Percentiles rank a stretch among this genome's conserved stretches.
Conservation (phyloP, 2,797 vertebrate species). For the Arnoldichthys spilopterus region DNA sequence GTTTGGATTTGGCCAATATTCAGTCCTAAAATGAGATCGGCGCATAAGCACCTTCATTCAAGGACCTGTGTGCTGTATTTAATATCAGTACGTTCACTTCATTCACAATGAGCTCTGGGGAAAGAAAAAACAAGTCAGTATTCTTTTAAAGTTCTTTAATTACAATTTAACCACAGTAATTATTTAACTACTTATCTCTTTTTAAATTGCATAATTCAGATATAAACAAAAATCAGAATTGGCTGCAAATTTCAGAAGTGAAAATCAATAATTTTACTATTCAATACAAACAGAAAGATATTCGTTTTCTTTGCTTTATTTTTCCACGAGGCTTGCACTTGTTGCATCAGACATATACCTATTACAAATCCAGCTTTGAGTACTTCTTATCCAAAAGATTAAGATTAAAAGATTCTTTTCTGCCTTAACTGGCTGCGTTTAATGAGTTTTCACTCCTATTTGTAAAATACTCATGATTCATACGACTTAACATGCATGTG, state of each 20-base stretch:
- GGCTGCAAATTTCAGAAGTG: no score
- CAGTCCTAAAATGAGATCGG: background rate
- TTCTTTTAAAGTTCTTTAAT: no score
- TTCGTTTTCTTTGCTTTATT: background rate
- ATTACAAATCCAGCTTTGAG: background rate
- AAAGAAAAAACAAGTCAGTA: no score
- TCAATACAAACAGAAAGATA: no score
- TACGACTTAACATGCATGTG: conserved; percentile 22
- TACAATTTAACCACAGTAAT: no score
- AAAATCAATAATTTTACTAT: no score
- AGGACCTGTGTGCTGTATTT: no score
- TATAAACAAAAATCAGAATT: no score
- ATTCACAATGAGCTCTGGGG: no score
- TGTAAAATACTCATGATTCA: conserved; percentile 21
- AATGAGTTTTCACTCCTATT: background rate
- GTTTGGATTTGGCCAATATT: background rate
- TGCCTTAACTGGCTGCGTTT: background rate
- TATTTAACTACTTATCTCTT: no score
- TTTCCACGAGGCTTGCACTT: background rate
- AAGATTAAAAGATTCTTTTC: background rate
- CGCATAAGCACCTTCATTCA: background rate
- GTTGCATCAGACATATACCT: background rate
- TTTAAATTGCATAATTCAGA: no score
- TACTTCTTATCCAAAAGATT: background rate
- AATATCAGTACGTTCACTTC: no score